Percentiles rank a stretch among this genome's conserved stretches.
These are phyloP conservation scores for Hyperoplus lanceolatus DNA, from an alignment of 2,797 vertebrate species.

Conservation along the genomic window DNA sequence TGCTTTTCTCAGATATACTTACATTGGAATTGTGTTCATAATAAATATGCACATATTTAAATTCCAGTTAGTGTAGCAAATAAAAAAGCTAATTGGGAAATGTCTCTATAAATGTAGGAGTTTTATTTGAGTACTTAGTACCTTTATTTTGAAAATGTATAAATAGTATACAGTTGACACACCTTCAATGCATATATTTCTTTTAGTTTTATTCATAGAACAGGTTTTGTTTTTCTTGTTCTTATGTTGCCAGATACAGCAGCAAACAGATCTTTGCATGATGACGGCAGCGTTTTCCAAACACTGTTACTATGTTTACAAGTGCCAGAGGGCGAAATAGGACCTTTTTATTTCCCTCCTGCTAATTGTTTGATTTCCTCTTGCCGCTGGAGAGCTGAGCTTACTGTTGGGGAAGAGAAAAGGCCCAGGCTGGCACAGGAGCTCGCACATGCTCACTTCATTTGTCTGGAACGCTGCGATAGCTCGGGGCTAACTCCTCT, in stretches of 20 bases:
- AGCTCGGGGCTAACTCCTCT: constrained; percentile 82
- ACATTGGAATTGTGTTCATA: background rate
- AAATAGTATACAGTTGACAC: background rate
- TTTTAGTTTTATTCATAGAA: background rate
- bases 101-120: background rate
- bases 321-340: constrained; percentile 81
- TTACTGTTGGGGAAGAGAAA: constrained; percentile 65
- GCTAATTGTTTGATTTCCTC: constrained; percentile 90
- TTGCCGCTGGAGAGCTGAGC: constrained; percentile 82
- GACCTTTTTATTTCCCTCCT: constrained; percentile 86
- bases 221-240: background rate
- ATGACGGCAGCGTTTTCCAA: constrained; percentile 76
- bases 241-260: constrained; percentile 42
- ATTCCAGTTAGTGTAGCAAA: background rate
- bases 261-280: constrained; percentile 65
- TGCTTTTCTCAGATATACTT: constrained; percentile 5
- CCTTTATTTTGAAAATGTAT: background rate
- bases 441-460: constrained; percentile 71
- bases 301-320: constrained; percentile 79
- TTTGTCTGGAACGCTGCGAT: constrained; percentile 79
- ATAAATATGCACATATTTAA: constrained; percentile 11
- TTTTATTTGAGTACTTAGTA: background rate
- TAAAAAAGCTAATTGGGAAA: background rate
- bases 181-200: background rate
- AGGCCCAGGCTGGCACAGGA: constrained; percentile 77